Base-by-base conservation (phyloP, 1,140 invertebrate genomes). In the Neodiprion lecontei region DNA sequence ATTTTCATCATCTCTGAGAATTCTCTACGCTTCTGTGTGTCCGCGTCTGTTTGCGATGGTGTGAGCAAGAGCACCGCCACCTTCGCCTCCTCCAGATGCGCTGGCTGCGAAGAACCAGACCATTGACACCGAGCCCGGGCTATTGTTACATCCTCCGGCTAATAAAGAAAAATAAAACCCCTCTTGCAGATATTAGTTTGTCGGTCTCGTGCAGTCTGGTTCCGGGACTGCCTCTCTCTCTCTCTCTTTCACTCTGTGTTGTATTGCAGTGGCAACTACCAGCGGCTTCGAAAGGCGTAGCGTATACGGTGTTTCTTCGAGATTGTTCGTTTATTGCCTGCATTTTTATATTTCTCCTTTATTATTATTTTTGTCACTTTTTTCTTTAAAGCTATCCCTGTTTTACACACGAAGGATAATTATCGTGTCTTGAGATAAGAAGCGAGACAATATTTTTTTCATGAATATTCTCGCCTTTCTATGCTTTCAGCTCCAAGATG, bases 401-500 rank as follows among this genome's bases (percentile, higher is more conserved):
- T 61, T 61, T 61, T 61, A 12, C 53, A 9, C 11, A 14, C 53
- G 11, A 40, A 40, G 28, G 28, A 40, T 40, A 61, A 61, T 61
- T 61, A 61, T 61, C n/a, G n/a, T 61, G 9, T 61, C 53, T 61
- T 9, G 3, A 61, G 53, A 61, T 14, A 61, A 61, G 53, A 61
- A 61, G 11, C n/a, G 53, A 61, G 53, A 61, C 53, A 17, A 61
- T 61, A 9, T 17, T 61, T 61, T 61, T 14, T 9, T 61, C 53
- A 61, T 61, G n/a, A 61, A 61, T 61, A 14, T 17, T 40, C 21
- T 11, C n/a, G 9, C 48, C 1, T 50, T 48, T 49, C 14, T 76
- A 71, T 72, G 75, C n/a, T 83, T 85, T 7, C 79, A 87, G 86
- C 85, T 81, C 74, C 75, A 87, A 86, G 79, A 87, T 87, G 86